Base-by-base conservation (phyloP, 2,113 vertebrate species). In the Cnemophilus loriae region DNA sequence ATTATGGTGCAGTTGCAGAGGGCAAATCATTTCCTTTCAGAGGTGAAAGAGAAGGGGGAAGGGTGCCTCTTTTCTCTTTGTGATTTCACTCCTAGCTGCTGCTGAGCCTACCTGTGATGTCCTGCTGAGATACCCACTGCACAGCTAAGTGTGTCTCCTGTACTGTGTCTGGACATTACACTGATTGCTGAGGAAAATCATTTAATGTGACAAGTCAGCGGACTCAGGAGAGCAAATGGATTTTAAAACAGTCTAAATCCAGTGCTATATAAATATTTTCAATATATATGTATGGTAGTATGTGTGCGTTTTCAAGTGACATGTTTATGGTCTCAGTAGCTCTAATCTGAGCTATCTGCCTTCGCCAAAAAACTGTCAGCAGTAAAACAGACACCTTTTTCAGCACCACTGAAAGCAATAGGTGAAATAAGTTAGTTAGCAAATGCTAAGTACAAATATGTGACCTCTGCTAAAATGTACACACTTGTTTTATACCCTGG, bases 171-270 rank as follows among this genome's bases (percentile, higher is more conserved):
- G 96, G 80, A 53, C 61, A 42, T 94, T 57, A 49, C 83, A 16
- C 83, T 95, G 95, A 95, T 69, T 33, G 93, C 79, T 82, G 93
- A 93, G 83, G 68, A 71, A 96, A 89, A 75, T 92, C 44, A 92
- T 95, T 84, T 89, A 92, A 90, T 86, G 61, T 97, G 92, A 87
- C 90, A 94, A 84, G 65, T 84, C 92, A 76, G 64, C 4, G 0
- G 79, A 35, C 69, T 94, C 83, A 53, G 88, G 61, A 94, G 90
- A 95, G 88, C 73, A 96, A 96, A 94, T 92, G 88, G 92, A 89
- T 92, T 96, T 96, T 96, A 92, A 96, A 92, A 90, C 27, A 78
- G 60, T 61, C 92, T 95, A 95, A 96, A 94, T 90, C 79, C 88
- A 68, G 83, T 1, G n/a, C 85, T 88, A 71, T 91, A 90, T 96